Evolutionary conservation across 92 coral and sea anemone species (phyloP), one percentile per base, ranked within the genome.

Genomic region (Virgularia gustaviana): DNA sequence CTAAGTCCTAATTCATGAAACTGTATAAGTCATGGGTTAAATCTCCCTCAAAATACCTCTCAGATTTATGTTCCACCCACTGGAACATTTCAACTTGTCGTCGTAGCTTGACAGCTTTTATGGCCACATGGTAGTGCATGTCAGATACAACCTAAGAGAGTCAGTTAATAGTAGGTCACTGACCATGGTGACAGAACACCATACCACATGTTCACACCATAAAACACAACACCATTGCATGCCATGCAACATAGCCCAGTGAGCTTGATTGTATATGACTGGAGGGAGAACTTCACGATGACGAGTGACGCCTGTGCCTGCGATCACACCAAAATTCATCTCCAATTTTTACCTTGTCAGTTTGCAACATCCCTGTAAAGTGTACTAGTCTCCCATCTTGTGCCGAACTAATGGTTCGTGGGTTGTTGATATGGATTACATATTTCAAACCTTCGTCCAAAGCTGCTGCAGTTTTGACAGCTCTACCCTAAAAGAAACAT

Each of bases 31-130:
- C 47, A 41, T n/a, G n/a, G 47, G 47, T 9, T n/a, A 41, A 4
- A 43, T 43, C 0, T n/a, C 0, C 10, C 3, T 9, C 36, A 42
- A 11, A 39, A 18, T 72, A 94, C 99, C 83, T 87, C 33, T 91
- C 88, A 10, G 85, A 74, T 18, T 77, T 75, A 61, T 94, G 90
- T 43, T 94, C 99, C 49, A 94, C 94, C 99, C 99, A 94, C 73
- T 94, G 99, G 35, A 77, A 89, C 99, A 94, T 94, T 52, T 89
- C 96, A 49, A 87, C 99, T 44, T 80, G 84, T 66, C 99, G 66
- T 75, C 80, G 82, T 28, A 94, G 82, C 57, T 87, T 94, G 20
- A 83, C 95, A 29, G 99, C 99, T 70, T 70, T 82, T 11, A 89
- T 83, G 23, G 96, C 96, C 38, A 94, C 83, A 18, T 89, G 85